A percentile compares a stretch with the other conserved stretches of the same genome.
phyloP scores from a whole-genome alignment of 1,140 invertebrate genomes.

The Lepeophtheirus salmonis region DNA sequence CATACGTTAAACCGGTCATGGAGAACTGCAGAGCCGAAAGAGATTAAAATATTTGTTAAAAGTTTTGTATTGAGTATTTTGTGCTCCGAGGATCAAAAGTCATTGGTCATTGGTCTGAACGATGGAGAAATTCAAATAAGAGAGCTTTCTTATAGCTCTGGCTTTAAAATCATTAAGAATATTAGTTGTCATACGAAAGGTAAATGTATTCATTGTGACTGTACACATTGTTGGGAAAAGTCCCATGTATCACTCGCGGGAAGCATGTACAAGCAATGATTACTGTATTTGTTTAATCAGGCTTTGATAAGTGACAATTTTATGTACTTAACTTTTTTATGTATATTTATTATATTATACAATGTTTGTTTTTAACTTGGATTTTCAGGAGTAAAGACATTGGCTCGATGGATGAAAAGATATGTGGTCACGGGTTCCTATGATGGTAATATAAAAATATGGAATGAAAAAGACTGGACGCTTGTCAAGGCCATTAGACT shows the following conservation, averaged over 20 bases:
- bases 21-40: neutral
- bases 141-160: neutral
- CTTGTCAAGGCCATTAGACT: neutral
- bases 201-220: too few species aligned
- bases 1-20: neutral
- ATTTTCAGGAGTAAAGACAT: neutral
- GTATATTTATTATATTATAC: too few species aligned
- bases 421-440: slow-evolving; percentile 4
- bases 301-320: too few species aligned
- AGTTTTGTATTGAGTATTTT: neutral
- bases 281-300: too few species aligned
- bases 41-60: neutral
- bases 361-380: too few species aligned
- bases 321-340: too few species aligned
- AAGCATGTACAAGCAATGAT: too few species aligned
- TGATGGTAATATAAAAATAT: neutral
- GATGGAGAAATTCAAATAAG: neutral
- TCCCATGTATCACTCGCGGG: too few species aligned
- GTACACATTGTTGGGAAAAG: too few species aligned
- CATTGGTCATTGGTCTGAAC: neutral
- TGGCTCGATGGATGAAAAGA: neutral
- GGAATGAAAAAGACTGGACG: neutral
- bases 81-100: neutral
- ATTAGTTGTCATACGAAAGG: neutral
- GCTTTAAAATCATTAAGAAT: neutral